These are phyloP conservation scores for Grammomys dolichurus DNA, from an alignment of 2,113 vertebrate species.

Conservation along the genomic window DNA sequence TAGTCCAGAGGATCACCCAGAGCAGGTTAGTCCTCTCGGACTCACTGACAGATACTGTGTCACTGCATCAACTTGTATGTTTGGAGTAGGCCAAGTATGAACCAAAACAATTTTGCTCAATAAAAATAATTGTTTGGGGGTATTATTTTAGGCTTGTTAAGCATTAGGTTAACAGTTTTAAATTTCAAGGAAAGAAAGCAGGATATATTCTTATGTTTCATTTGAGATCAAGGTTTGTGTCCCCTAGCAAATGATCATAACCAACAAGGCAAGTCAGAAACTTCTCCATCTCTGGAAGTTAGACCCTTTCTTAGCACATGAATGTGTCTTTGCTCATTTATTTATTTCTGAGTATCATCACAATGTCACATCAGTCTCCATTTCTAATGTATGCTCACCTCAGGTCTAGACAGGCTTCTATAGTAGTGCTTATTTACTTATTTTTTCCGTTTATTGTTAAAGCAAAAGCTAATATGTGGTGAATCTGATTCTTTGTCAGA, in stretches of 20 bases:
- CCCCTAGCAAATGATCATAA: not conserved
- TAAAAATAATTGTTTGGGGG: not conserved
- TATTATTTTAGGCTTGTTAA: not conserved
- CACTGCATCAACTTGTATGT: not conserved
- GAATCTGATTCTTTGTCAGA: not conserved
- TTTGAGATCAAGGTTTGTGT: not conserved
- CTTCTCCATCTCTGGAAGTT: not conserved
- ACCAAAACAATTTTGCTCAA: not conserved
- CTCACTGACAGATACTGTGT: fast-evolving
- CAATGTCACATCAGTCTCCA: not conserved
- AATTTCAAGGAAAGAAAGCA: not conserved
- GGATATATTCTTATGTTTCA: not conserved
- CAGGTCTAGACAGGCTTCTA: not conserved
- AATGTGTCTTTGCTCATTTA: not conserved
- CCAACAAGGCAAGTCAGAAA: not conserved
- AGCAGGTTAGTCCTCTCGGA: not conserved
- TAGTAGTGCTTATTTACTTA: not conserved
- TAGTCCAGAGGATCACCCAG: not conserved
- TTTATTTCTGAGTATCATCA: not conserved
- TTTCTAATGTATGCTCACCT: not conserved
- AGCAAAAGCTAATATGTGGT: not conserved
- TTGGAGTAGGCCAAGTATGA: not conserved
- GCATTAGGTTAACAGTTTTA: not conserved
- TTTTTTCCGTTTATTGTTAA: not conserved
- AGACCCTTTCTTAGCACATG: not conserved